phyloP scores from a whole-genome alignment of 2,888 invertebrate species.

The Ectemnius cavifrons region DNA sequence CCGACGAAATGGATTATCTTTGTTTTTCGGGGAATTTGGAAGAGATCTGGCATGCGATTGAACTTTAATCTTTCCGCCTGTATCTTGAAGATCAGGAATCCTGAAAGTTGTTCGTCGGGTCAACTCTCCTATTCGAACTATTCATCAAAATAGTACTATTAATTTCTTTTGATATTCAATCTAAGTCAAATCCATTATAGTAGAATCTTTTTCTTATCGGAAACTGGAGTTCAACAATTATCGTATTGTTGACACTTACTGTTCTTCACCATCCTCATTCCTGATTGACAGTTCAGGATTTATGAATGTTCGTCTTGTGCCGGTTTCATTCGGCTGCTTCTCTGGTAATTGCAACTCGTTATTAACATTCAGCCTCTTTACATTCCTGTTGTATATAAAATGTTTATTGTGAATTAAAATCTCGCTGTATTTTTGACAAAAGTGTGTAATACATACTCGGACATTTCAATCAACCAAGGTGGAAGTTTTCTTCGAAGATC shows the following conservation, averaged over 20 bases:
- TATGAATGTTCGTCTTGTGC: too few species aligned
- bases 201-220: not conserved
- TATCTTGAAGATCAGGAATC: constrained; percentile 22
- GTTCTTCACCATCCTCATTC: too few species aligned
- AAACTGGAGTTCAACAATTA: constrained; percentile 8
- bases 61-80: constrained; percentile 34
- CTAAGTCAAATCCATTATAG: too few species aligned
- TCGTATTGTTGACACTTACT: too few species aligned
- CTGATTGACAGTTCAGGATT: too few species aligned
- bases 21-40: constrained; percentile 49
- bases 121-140: constrained; percentile 7
- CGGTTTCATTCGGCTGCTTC: not conserved
- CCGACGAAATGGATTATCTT: constrained; percentile 16
- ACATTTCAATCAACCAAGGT: constrained; percentile 66
- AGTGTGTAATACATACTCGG: constrained; percentile 57
- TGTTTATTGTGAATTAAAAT: not conserved
- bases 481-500: constrained; percentile 57
- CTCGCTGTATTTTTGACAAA: constrained; percentile 1
- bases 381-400: constrained; percentile 47
- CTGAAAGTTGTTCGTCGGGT: constrained; percentile 12
- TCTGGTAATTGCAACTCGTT: constrained; percentile 48
- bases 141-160: too few species aligned
- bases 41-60: constrained; percentile 51
- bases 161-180: too few species aligned
- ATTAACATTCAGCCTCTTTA: constrained; percentile 52